Evolutionary conservation across 2,888 invertebrate genomes (phyloP), one percentile per base, ranked within the genome.

Genomic region (Drosophila merina): DNA sequence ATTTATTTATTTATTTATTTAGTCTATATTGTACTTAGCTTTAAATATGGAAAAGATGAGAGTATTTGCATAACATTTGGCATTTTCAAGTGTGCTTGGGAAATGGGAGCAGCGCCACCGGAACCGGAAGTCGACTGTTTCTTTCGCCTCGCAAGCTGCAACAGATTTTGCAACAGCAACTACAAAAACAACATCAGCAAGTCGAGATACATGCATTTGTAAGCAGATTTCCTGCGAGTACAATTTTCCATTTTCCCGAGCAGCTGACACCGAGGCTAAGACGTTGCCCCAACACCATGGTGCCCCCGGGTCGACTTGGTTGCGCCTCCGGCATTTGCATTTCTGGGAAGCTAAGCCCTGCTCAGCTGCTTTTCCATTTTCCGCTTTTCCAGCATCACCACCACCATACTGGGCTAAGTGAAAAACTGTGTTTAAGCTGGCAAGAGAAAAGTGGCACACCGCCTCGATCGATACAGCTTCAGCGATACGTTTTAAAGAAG

Each of bases 171-270:
- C 68, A 75, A 31, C 54, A 75, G 36, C 54, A 71, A 9, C 48
- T 71, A 20, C 47, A 47, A 14, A 52, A 60, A 31, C 25, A 40
- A 7, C 54, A 58, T 36, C 59, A 68, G 38, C 48, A 64, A 42
- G 51, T 38, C 28, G 28, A 62, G 50, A 55, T 55, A 72, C 73
- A 74, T 84, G 77, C 81, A 79, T 81, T 79, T 74, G 71, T 75
- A 85, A 88, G 77, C 76, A 80, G 79, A 79, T 86, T 84, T 86
- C 75, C 79, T 86, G 74, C 36, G 81, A 81, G 79, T 64, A 77
- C 74, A 57, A 57, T 68, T 58, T 71, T 71, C 71, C 57, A 84
- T 87, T 84, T 84, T 76, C 87, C 66, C 85, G 77, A 76, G 75
- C 75, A 86, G 73, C 76, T 63, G 80, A 72, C 60, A 66, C 44